phyloP scores from a whole-genome alignment of 2,113 vertebrate species.

The Grus americana region DNA sequence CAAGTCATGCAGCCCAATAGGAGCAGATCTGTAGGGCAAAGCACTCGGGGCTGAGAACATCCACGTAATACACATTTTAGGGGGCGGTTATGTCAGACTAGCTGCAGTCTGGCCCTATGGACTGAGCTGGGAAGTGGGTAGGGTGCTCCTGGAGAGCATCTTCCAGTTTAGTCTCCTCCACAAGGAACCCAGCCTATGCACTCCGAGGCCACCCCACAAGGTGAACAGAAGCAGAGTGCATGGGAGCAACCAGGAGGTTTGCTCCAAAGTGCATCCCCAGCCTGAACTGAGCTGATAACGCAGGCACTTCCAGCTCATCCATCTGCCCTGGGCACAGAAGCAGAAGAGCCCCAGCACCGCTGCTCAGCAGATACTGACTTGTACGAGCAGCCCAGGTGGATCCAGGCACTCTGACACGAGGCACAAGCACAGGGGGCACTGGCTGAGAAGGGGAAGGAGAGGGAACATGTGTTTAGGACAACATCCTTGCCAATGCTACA shows the following conservation, averaged over 20 bases:
- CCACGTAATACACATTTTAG: background rate
- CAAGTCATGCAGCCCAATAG: background rate
- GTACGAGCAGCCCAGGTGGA: background rate
- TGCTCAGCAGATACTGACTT: background rate
- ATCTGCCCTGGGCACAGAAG: background rate
- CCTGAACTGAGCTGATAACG: background rate
- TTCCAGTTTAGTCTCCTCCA: background rate
- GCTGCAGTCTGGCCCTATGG: background rate
- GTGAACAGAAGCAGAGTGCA: background rate
- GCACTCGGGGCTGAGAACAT: fast-evolving
- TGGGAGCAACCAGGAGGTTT: background rate
- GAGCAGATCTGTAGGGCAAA: background rate
- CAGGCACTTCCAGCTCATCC: background rate
- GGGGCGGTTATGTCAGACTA: background rate
- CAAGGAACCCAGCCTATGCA: background rate
- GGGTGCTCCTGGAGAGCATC: background rate
- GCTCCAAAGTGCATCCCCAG: background rate
- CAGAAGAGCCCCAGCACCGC: background rate
- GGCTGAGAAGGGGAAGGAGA: background rate
- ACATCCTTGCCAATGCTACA: fast-evolving
- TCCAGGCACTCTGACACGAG: background rate
- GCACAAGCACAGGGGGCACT: background rate
- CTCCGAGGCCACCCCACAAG: background rate
- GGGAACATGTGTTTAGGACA: background rate
- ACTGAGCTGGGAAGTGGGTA: background rate